A percentile compares a stretch with the other conserved stretches of the same genome.
Evolutionary conservation across 2,113 vertebrate genomes (phyloP).

Genomic region (Crotalus helleri): DNA sequence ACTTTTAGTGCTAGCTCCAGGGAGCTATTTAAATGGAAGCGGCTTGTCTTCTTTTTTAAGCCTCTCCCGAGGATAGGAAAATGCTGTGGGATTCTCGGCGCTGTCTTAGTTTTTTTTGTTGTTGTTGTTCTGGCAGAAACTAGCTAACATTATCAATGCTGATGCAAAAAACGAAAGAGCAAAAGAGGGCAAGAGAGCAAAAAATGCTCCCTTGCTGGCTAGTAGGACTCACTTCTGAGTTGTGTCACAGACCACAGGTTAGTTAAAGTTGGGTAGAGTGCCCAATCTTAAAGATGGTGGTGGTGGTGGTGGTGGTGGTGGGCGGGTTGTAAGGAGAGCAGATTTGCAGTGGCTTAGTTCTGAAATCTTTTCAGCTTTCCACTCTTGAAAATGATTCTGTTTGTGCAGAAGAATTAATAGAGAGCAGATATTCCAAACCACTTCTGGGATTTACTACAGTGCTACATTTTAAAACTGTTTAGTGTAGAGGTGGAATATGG

Average conservation of each 20-base stretch:
- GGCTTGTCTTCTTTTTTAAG: not conserved
- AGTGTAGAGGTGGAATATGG: not conserved
- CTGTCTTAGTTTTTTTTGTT: not conserved
- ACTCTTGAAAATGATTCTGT: not conserved
- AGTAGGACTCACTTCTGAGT: not conserved
- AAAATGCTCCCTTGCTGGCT: not conserved
- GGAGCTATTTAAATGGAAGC: not conserved
- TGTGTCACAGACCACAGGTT: not conserved
- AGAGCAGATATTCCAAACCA: not conserved
- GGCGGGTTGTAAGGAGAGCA: too few relatives aligned
- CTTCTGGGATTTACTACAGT: not conserved
- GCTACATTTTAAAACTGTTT: not conserved
- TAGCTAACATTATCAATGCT: not conserved
- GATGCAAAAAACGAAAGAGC: not conserved
- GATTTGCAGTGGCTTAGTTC: not conserved
- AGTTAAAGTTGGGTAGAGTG: not conserved
- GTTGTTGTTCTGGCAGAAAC: not conserved
- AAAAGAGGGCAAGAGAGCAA: not conserved
- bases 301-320: not conserved
- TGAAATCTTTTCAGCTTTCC: not conserved
- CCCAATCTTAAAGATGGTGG: not conserved
- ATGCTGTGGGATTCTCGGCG: not conserved
- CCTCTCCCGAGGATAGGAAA: not conserved
- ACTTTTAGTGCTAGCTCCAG: not conserved
- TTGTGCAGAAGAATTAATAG: not conserved